Base-by-base conservation (phyloP, 2,797 vertebrate species). In the Leptoclinus maculatus region DNA sequence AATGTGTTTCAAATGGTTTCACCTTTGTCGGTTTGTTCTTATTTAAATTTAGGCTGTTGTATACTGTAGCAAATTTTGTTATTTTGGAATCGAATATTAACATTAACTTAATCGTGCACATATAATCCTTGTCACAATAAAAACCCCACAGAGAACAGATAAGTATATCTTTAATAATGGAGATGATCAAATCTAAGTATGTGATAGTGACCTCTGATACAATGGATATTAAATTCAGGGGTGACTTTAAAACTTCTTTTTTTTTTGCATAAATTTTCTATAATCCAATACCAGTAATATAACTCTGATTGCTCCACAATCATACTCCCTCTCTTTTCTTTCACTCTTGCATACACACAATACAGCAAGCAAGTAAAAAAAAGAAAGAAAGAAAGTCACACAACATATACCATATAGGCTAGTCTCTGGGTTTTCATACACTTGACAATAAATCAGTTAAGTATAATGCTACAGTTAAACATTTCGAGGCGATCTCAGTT, bases 151-250 rank as follows among this genome's bases (percentile, higher is more conserved):
- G 82, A 78, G 66, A 94, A 94, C 95, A 94, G 93, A 95, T 93
- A 95, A 93, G 92, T 95, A 95, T 95, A 94, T 93, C 92, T 96
- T 96, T 96, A 96, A 95, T 96, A 95, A 96, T 94, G 94, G 94
- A 91, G 92, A 95, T 95, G 94, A 94, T 92, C 92, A 95, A 95
- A 95, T 95, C 94, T 95, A 95, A 95, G 93, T 95, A 94, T 87
- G 94, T 94, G 93, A 95, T 93, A 92, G 93, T 94, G 94, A 95
- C 93, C 92, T 95, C 94, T 93, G 93, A 93, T 94, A 95, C 94
- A 95, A 95, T 93, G 93, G 83, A 95, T 94, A 94, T 94, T 96
- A 92, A 93, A 93, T 94, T 94, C 92, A 94, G 93, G 94, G 93
- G 91, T 94, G 93, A 94, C 93, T 91, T 93, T 90, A 94, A 94